Evolutionary conservation across 2,113 vertebrate genomes (phyloP).

Genomic region (Notothenia rossii): DNA sequence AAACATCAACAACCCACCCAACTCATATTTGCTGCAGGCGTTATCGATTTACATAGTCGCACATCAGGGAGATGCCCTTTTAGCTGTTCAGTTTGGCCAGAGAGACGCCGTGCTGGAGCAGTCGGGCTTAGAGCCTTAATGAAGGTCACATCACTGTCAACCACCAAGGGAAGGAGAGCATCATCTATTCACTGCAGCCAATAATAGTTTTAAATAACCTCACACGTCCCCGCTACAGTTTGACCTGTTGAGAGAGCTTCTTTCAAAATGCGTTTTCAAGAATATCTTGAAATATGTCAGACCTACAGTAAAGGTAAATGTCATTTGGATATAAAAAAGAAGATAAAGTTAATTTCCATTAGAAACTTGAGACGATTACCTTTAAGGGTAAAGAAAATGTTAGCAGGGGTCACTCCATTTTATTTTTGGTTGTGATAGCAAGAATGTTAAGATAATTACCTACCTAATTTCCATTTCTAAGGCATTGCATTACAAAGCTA

Average conservation of each 20-base stretch:
- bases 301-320: background rate
- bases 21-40: conserved; percentile 42
- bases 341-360: background rate
- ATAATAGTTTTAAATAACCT: conserved; percentile 1
- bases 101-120: conserved; percentile 38
- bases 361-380: background rate
- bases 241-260: background rate
- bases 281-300: conserved; percentile 5
- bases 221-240: conserved; percentile 12
- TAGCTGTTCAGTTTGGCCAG: conserved; percentile 39
- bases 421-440: background rate
- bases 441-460: conserved; percentile 1
- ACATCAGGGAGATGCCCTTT: conserved; percentile 62
- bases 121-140: conserved; percentile 47
- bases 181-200: conserved; percentile 43
- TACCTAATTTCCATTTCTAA: background rate
- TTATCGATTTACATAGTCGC: conserved; percentile 42
- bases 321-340: conserved; percentile 4
- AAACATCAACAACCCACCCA: background rate
- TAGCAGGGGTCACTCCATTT: background rate
- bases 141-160: conserved; percentile 65
- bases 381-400: background rate
- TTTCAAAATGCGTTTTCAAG: background rate
- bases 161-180: conserved; percentile 8
- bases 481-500: background rate